A percentile compares a stretch with the other conserved stretches of the same genome.
These are phyloP conservation scores for Drosophila aff. DNA, from an alignment of 1,140 invertebrate genomes.

Conservation along the genomic window DNA sequence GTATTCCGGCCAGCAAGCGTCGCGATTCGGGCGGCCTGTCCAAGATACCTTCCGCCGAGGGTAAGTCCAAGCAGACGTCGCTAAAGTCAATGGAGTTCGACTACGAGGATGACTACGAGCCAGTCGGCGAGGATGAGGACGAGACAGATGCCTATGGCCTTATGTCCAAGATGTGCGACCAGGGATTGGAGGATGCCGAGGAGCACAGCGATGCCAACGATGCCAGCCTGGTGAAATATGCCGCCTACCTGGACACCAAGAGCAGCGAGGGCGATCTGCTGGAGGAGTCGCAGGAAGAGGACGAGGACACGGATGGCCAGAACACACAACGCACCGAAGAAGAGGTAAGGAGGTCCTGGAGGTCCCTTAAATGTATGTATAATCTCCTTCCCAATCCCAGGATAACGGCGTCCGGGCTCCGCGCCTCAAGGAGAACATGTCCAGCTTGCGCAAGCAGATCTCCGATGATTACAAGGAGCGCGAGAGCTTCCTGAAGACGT, in stretches of 20 bases:
- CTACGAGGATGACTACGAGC: slow-evolving; percentile 63
- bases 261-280: slow-evolving; percentile 28
- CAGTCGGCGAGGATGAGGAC: slow-evolving; percentile 35
- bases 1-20: slow-evolving; percentile 34
- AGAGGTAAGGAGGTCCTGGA: slow-evolving; percentile 18
- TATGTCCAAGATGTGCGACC: slow-evolving; percentile 35
- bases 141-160: slow-evolving; percentile 32
- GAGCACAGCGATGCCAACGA: slow-evolving; percentile 51
- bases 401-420: slow-evolving; percentile 20
- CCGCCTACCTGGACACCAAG: slow-evolving; percentile 47
- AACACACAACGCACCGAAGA: slow-evolving; percentile 25
- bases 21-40: slow-evolving; percentile 19
- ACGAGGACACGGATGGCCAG: slow-evolving; percentile 55
- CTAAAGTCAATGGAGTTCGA: slow-evolving; percentile 55
- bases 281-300: slow-evolving; percentile 46
- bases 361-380: background rate
- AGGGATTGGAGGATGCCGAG: slow-evolving; percentile 19
- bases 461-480: slow-evolving; percentile 78
- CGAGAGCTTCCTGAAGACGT: slow-evolving; percentile 78
- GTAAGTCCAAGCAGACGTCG: slow-evolving; percentile 31
- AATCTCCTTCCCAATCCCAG: too few species aligned
- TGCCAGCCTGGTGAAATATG: slow-evolving; percentile 38
- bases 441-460: slow-evolving; percentile 76
- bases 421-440: slow-evolving; percentile 72
- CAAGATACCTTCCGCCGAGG: slow-evolving; percentile 38